Conservation (phyloP, 2,797 vertebrate genomes). For the Propithecus perrieri region DNA sequence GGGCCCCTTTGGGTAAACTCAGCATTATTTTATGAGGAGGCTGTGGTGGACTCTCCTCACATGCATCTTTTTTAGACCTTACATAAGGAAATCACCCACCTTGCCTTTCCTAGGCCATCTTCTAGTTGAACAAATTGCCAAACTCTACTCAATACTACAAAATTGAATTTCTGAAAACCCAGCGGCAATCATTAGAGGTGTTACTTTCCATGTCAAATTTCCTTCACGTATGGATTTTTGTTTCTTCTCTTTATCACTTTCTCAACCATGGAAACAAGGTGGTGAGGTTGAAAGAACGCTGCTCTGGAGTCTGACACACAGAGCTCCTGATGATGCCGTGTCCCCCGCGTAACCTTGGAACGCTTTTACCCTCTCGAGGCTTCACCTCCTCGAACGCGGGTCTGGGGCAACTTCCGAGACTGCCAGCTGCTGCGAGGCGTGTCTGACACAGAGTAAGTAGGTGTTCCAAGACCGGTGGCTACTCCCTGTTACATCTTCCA, state of each 20-base stretch:
- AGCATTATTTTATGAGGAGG: background rate
- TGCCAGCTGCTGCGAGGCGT: background rate
- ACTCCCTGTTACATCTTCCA: background rate
- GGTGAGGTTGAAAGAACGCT: background rate
- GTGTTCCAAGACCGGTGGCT: background rate
- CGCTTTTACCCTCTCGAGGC: accelerated
- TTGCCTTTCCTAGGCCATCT: background rate
- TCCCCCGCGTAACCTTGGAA: background rate
- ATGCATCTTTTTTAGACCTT: background rate
- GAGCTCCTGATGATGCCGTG: background rate
- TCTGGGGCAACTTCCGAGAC: background rate
- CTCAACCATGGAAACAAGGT: background rate
- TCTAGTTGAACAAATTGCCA: background rate
- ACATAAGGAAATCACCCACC: background rate
- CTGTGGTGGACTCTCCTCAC: background rate
- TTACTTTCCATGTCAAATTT: conserved; percentile 33
- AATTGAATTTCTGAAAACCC: background rate
- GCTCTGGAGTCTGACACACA: background rate
- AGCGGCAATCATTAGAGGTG: background rate
- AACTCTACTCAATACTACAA: background rate
- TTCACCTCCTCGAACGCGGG: background rate
- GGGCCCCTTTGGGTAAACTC: background rate
- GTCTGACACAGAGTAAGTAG: background rate
- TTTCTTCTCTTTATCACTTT: conserved; percentile 37
- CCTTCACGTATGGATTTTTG: background rate